Evolutionary conservation across 2,888 invertebrate species (phyloP), one percentile per base, ranked within the genome.

Genomic region (Scaptomyza parva): DNA sequence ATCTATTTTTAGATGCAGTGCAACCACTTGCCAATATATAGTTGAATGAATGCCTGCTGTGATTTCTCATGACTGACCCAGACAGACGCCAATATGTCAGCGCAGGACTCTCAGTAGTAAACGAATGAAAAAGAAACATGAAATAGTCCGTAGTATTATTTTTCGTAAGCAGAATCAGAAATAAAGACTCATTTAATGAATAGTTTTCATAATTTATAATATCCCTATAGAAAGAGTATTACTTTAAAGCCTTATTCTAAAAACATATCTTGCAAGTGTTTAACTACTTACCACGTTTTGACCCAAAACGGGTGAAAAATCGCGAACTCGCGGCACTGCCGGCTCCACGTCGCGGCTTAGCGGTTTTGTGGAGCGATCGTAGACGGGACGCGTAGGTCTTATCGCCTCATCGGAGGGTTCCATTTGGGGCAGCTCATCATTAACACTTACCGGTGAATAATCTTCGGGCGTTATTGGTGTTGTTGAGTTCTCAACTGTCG

Each of bases 301-400:
- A 0, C 94, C 94, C 88, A 92, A 92, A 0, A 94, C 92, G 0
- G 94, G 94, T 72, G 94, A 93, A 88, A 95, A 94, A 91, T 94
- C 94, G 14, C 94, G 83, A 61, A 92, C 92, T 37, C 83, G 81
- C 59, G 72, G 69, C 30, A 45, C 50, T 40, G 89, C 89, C 52
- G 37, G 92, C 91, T 71, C 85, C 85, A 45, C 50, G 24, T 90
- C 83, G 9, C 20, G 44, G 37, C 50, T 47, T 17, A 51, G 63
- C 0, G 95, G 95, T 86, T 95, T 95, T 7, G 93, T 92, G 68
- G 93, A 93, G 62, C 95, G 93, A 92, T 95, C 95, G 90, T 95
- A 93, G 26, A 91, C 87, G 0, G 95, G 95, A 11, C 79, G 22
- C 63, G 70, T 3, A 20, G 62, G 65, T 64, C 51, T 33, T 14